Percentiles rank a stretch among this genome's conserved stretches.
These are phyloP conservation scores for Phalanger gymnotis DNA, from an alignment of 2,797 vertebrate genomes.

Conservation along the genomic window DNA sequence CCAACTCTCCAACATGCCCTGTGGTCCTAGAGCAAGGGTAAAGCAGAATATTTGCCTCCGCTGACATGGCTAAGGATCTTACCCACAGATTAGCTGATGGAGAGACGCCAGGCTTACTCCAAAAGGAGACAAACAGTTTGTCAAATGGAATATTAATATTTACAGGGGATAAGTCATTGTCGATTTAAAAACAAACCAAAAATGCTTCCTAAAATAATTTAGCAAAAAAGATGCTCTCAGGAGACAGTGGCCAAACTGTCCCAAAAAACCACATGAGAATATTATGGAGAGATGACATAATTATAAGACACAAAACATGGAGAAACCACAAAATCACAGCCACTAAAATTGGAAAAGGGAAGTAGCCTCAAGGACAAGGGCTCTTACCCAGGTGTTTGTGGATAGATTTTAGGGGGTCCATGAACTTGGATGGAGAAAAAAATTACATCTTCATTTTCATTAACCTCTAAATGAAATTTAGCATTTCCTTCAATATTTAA, in stretches of 20 bases:
- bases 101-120: background rate
- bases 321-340: background rate
- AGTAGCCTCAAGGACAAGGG: background rate
- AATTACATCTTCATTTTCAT: background rate
- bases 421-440: background rate
- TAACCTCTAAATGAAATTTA: background rate
- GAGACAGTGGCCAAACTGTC: background rate
- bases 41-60: background rate
- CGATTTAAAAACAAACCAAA: background rate
- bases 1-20: background rate
- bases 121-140: background rate
- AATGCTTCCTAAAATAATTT: background rate
- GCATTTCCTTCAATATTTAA: background rate
- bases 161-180: background rate
- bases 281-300: background rate
- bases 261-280: background rate
- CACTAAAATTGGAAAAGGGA: background rate
- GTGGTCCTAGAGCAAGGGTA: background rate
- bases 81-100: background rate
- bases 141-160: constrained; percentile 1
- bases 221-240: background rate
- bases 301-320: background rate
- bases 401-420: background rate
- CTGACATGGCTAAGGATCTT: background rate
- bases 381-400: background rate